These are phyloP conservation scores for Zeus faber DNA, from an alignment of 2,113 vertebrate species.

Conservation along the genomic window DNA sequence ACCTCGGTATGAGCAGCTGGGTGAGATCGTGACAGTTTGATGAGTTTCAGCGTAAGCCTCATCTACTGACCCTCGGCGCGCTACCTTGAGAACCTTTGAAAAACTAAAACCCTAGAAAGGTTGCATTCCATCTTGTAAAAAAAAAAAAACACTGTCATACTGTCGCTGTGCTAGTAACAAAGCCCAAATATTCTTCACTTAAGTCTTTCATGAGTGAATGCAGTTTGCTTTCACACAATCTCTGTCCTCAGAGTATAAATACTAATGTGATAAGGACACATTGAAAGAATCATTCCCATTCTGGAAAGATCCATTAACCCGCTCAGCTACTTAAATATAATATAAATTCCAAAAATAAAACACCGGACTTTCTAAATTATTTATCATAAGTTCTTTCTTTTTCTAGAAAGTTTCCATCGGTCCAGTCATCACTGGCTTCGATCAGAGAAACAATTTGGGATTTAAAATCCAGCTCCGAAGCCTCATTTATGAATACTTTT, in stretches of 20 bases:
- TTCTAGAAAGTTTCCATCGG: constrained; percentile 22
- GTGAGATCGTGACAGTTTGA: constrained; percentile 19
- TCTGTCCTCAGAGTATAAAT: not conserved
- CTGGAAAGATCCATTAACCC: too few relatives aligned
- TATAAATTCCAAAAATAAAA: too few relatives aligned
- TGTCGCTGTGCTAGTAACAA: not conserved
- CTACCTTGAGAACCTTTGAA: constrained; percentile 6
- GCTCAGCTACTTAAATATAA: too few relatives aligned
- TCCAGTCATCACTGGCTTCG: constrained; percentile 47
- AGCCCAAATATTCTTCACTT: constrained; percentile 27
- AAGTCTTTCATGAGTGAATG: constrained; percentile 1
- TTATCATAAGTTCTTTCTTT: too few relatives aligned
- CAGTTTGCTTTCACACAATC: constrained; percentile 1
- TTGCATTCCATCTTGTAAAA: constrained; percentile 1
- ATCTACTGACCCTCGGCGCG: not conserved
- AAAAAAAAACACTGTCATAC: not conserved
- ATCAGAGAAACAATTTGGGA: not conserved
- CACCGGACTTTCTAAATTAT: too few relatives aligned
- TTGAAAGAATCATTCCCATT: too few relatives aligned
- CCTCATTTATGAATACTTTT: not conserved
- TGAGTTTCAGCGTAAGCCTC: constrained; percentile 1
- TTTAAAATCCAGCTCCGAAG: not conserved
- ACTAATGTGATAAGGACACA: constrained; percentile 1
- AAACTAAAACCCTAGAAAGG: constrained; percentile 2
- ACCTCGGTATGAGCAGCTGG: constrained; percentile 56